Evolutionary conservation across 2,797 vertebrate genomes (phyloP), one percentile per base, ranked within the genome.

Genomic region (Amphiprion clarkii): DNA sequence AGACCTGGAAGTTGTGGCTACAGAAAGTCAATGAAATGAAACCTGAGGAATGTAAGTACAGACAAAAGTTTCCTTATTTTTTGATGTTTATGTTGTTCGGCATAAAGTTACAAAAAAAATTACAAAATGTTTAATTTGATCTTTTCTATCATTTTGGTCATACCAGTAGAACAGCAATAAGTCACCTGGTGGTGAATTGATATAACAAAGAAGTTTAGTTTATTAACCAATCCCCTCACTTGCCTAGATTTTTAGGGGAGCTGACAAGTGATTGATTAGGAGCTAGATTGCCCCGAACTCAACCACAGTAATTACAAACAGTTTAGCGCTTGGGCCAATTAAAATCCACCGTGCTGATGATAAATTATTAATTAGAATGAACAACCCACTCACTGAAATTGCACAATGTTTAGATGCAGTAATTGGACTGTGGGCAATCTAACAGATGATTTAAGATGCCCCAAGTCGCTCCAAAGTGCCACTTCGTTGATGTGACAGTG

Each of bases 11-110:
- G 89, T 93, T 97, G 74, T 99, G 98, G 98, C 94, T 97, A 3
- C 97, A 99, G 85, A 99, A 99, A 92, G 96, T 99, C 82, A 92
- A 84, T 33, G 98, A 99, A 90, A 99, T 99, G 98, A 98, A 95
- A 90, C 98, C 98, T 53, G 96, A 98, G 90, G 98, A 99, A 94
- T 87, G 98, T 99, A 94, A 97, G 97, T 88, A 65, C 54, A 66
- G 14, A 51, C 5, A 25, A 33, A 8, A 33, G 7, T 4, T 33
- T 9, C 33, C 33, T 33, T 6, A 33, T 33, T 33, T 36, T 58
- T 27, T 14, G 2, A 21, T 31, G 0, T 17, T 69, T 54, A 25
- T 23, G 7, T 53, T 74, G 61, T 40, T 5, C 77, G 61, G 58
- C 5, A 59, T 31, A 29, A 0, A 52, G 27, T 27, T 27, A 3